Evolutionary conservation across 2,888 invertebrate genomes (phyloP).

Genomic region (Dasysyrphus tricinctus): DNA sequence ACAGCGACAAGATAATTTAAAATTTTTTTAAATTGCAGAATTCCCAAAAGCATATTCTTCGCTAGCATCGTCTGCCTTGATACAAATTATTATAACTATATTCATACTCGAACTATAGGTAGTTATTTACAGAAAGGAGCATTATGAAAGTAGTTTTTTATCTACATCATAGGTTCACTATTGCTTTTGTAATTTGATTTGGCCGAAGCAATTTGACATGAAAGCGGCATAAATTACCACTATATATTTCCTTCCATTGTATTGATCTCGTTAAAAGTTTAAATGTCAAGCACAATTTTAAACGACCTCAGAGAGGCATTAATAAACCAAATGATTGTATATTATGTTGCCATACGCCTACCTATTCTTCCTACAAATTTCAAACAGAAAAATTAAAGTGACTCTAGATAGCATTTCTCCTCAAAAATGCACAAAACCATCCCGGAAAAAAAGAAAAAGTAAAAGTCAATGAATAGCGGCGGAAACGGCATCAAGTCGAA

Average conservation of each 20-base stretch:
- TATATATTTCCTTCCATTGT: background rate
- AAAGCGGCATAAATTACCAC: background rate
- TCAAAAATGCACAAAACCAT: conserved; percentile 17
- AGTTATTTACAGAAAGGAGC: no score
- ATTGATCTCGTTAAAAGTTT: background rate
- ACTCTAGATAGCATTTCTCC: conserved; percentile 17
- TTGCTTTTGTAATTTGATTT: background rate
- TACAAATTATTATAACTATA: no score
- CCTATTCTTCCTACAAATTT: background rate
- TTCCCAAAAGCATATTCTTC: no score
- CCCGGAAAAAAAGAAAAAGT: background rate
- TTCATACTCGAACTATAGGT: no score
- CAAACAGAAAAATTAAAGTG: conserved; percentile 1
- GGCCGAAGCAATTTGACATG: background rate
- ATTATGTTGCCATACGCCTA: background rate
- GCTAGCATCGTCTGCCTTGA: no score
- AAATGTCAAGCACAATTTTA: background rate
- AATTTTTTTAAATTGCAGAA: no score
- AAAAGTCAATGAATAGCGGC: conserved; percentile 19
- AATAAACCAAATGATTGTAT: background rate
- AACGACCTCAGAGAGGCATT: background rate
- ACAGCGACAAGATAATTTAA: no score
- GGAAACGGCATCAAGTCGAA: conserved; percentile 35
- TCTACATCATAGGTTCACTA: background rate
- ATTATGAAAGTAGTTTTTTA: no score